A percentile compares a stretch with the other conserved stretches of the same genome.
phyloP scores from a whole-genome alignment of 35 echinoderm and acorn worm species.

The Holothuria glaberrima region DNA sequence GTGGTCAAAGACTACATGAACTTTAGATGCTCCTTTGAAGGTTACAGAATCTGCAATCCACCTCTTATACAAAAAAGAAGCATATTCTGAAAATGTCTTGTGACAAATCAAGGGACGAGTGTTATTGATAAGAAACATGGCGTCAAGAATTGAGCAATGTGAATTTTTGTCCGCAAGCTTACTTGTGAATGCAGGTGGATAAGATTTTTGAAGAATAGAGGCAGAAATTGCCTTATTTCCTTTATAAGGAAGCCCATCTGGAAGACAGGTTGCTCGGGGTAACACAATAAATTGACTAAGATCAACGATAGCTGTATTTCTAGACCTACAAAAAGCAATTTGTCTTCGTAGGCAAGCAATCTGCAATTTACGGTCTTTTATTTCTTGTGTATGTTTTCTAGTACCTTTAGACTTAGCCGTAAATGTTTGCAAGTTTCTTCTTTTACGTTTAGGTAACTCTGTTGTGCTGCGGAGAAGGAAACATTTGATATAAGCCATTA shows the following conservation, averaged over 20 bases:
- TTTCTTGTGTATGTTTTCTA: no score
- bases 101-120: not conserved
- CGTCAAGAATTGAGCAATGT: not conserved
- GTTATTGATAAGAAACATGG: slow-evolving; percentile 15
- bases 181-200: no score
- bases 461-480: no score
- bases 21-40: slow-evolving; percentile 10
- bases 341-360: slow-evolving; percentile 43
- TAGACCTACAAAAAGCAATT: slow-evolving; percentile 40
- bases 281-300: no score
- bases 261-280: no score
- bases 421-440: slow-evolving; percentile 1
- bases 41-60: slow-evolving; percentile 33
- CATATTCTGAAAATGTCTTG: slow-evolving; percentile 8
- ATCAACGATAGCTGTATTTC: slow-evolving; percentile 8
- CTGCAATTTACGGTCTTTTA: slow-evolving; percentile 39
- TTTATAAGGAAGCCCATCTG: no score
- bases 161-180: not conserved
- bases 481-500: no score
- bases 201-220: no score
- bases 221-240: no score
- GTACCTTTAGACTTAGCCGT: not conserved
- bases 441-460: not conserved
- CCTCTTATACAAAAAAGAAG: slow-evolving; percentile 9
- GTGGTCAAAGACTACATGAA: slow-evolving; percentile 42